Evolutionary conservation across 2,888 invertebrate species (phyloP), one percentile per base, ranked within the genome.

Genomic region (Eupeodes luniger): DNA sequence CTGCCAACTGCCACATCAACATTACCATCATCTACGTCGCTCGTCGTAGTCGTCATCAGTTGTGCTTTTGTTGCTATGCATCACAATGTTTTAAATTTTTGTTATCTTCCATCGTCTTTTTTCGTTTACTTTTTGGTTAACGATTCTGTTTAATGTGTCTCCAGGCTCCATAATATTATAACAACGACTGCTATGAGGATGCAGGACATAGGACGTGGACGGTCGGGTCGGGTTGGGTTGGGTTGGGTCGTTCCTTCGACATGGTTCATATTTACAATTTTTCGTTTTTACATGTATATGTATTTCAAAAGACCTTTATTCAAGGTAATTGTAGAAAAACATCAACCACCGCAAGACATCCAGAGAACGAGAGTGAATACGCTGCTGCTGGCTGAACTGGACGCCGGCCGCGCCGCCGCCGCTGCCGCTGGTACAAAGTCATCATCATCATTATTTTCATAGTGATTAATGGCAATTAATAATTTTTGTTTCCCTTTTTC

Each of bases 391-490:
- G 27, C 27, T 27, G 2, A 2, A 27, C n/a, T n/a, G n/a, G n/a
- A n/a, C n/a, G n/a, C n/a, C n/a, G n/a, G n/a, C n/a, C n/a, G n/a
- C 2, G 27, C 27, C 3, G 1, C 19, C 19, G 19, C n/a, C n/a
- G 19, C 19, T 1, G 19, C 2, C 2, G 2, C 27, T 27, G 40
- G 55, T 72, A 72, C 44, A 67, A 76, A 83, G 55, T 11, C 69
- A 40, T 40, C 77, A 81, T 61, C 40, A 70, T 55, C 34, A 55
- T 70, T 72, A 44, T 55, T 72, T 66, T 57, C 70, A 66, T 36
- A 61, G 80, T 90, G 89, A 90, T 90, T 90, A 90, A 90, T 90
- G 86, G 89, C 89, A 90, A 90, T 90, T 90, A 90, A 85, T 90
- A 89, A 78, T n/a, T 19, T 81, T 75, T 84, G 81, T 70, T 55